phyloP scores from a whole-genome alignment of 2,888 invertebrate genomes.

The Melanargia galathea region DNA sequence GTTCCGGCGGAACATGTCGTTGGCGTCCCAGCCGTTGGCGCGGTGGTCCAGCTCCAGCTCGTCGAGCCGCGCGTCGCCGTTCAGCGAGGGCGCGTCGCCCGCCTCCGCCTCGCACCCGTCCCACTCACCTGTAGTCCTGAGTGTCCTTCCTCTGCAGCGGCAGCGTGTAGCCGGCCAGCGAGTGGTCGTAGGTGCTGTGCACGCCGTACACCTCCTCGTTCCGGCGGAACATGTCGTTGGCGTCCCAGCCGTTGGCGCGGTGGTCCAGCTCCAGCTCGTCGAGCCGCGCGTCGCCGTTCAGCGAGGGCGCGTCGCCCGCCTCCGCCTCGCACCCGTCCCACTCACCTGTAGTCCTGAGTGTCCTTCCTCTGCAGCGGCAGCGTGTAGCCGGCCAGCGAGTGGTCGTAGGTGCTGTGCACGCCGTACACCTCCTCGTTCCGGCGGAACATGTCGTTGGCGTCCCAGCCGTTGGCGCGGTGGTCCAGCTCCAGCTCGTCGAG shows the following conservation, averaged over 20 bases:
- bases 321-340: no score
- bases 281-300: no score
- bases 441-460: constrained; percentile 53
- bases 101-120: no score
- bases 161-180: constrained; percentile 82
- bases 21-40: constrained; percentile 85
- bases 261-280: no score
- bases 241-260: constrained; percentile 34
- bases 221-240: constrained; percentile 73
- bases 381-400: constrained; percentile 94
- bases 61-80: no score
- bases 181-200: constrained; percentile 95
- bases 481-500: no score
- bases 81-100: no score
- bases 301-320: no score
- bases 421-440: constrained; percentile 95
- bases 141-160: constrained; percentile 85
- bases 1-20: constrained; percentile 96
- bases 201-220: constrained; percentile 96
- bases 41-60: constrained; percentile 88
- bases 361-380: constrained; percentile 92
- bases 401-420: constrained; percentile 95
- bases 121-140: constrained; percentile 88
- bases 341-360: constrained; percentile 87
- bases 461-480: constrained; percentile 76